Conservation (phyloP, 2,888 invertebrate genomes). For the Calameuta idolon region DNA sequence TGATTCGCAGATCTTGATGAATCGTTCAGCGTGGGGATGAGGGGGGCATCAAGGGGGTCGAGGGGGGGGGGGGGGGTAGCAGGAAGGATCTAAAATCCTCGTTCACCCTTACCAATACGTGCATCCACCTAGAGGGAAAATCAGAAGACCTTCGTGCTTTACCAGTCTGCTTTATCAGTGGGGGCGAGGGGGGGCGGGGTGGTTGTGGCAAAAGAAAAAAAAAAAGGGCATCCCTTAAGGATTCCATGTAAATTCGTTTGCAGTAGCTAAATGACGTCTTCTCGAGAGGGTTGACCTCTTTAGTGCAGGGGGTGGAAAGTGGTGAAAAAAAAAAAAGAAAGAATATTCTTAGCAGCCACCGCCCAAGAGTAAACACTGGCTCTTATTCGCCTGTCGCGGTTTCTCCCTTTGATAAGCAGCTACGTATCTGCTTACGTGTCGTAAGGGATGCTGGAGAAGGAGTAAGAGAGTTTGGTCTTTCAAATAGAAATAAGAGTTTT, state of each 20-base stretch:
- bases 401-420: background rate
- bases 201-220: background rate
- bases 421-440: background rate
- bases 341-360: background rate
- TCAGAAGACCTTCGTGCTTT: background rate
- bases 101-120: background rate
- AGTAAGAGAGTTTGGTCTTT: constrained; percentile 31
- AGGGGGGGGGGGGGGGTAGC: accelerated
- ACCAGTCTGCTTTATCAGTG: background rate
- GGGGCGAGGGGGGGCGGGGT: too few species aligned
- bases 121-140: background rate
- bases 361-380: background rate
- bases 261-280: background rate
- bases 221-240: background rate
- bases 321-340: background rate
- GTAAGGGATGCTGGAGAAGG: background rate
- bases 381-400: background rate
- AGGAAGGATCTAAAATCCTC: background rate
- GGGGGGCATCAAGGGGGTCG: background rate
- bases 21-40: constrained; percentile 36
- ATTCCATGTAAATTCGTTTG: background rate
- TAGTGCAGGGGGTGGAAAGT: background rate
- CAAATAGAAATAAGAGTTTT: constrained; percentile 57
- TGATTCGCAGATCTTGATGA: constrained; percentile 58
- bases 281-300: background rate